A percentile compares a stretch with the other conserved stretches of the same genome.
Conservation (phyloP, 1,140 invertebrate genomes). For the Drosophila persimilis region DNA sequence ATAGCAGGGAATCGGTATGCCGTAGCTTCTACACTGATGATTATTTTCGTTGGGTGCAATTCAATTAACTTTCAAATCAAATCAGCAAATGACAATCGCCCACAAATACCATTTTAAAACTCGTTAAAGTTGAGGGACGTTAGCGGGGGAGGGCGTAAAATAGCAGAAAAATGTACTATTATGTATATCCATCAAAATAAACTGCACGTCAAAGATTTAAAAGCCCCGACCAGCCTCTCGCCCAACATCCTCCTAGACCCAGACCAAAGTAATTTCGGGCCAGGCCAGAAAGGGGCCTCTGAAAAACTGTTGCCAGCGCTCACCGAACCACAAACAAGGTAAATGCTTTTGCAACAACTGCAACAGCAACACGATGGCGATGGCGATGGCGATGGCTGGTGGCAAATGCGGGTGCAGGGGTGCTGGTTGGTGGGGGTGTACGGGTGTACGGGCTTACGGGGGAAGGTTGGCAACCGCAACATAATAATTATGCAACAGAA, state of each 20-base stretch:
- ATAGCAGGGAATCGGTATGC: too few species aligned
- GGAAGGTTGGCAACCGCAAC: slow-evolving; percentile 58
- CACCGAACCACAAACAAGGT: slow-evolving; percentile 75
- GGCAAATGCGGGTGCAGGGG: slow-evolving; percentile 8
- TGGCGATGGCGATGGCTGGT: slow-evolving; percentile 38
- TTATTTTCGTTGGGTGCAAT: slow-evolving; percentile 14
- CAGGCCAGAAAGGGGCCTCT: slow-evolving; percentile 35
- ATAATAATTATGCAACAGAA: slow-evolving; percentile 81
- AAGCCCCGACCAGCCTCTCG: slow-evolving; percentile 29
- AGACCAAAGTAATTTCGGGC: slow-evolving; percentile 70
- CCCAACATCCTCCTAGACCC: neutral
- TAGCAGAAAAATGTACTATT: slow-evolving; percentile 36
- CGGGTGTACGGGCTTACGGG: slow-evolving; percentile 5
- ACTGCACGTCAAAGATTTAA: slow-evolving; percentile 63
- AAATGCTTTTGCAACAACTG: slow-evolving; percentile 74
- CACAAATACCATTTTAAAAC: slow-evolving; percentile 50
- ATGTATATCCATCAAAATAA: slow-evolving; percentile 53
- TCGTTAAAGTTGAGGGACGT: slow-evolving; percentile 22
- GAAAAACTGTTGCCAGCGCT: slow-evolving; percentile 69
- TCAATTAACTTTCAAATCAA: slow-evolving; percentile 16
- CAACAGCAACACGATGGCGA: slow-evolving; percentile 22
- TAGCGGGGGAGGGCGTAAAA: neutral
- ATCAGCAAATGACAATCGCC: slow-evolving; percentile 1
- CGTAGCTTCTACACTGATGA: neutral
- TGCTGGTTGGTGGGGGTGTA: neutral